Evolutionary conservation across 2,888 invertebrate genomes (phyloP), one percentile per base, ranked within the genome.

Genomic region (Tinea pellionella): DNA sequence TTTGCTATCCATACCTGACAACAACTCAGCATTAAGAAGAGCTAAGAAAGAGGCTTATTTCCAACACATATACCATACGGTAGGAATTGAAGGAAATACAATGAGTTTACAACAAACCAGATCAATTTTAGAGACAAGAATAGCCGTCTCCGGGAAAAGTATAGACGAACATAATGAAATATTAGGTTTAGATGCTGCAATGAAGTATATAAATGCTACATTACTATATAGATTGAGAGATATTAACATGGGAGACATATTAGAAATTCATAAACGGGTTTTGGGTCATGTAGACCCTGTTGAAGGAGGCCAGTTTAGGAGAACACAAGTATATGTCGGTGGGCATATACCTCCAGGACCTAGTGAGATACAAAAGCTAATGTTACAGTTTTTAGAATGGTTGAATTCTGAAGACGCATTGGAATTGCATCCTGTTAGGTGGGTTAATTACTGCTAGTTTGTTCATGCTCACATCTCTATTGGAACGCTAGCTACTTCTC

Each of bases 81-180:
- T 97, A 16, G 98, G 96, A 19, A 97, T 99, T 64, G 99, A 99
- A 83, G 98, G 98, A 0, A 99, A 99, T 73, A 98, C 98, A 0
- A 95, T 99, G 93, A 94, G 96, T 1, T 86, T 99, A 47, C 92
- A 94, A 18, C 96, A 99, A 77, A 96, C 98, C 0, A 89, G 97
- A 64, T 94, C 94, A 61, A 92, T 99, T 63, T 88, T 99, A 18
- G 98, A 99, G 81, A 98, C 98, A 0, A 90, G 85, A 61, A 72
- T 87, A 67, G 87, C 87, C 0, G 94, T 97, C 0, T 91, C 91
- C 59, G 95, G 96, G 0, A 98, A 98, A 80, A 97, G 97, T 72
- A 92, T 99, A 59, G 91, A 96, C 67, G 99, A 99, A 72, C 99
- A 99, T 75, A 98, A 98, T 88, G 99, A 99, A 88, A 96, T 99